Conservation (phyloP, 2,797 vertebrate genomes). For the Rhinoraja longicauda region DNA sequence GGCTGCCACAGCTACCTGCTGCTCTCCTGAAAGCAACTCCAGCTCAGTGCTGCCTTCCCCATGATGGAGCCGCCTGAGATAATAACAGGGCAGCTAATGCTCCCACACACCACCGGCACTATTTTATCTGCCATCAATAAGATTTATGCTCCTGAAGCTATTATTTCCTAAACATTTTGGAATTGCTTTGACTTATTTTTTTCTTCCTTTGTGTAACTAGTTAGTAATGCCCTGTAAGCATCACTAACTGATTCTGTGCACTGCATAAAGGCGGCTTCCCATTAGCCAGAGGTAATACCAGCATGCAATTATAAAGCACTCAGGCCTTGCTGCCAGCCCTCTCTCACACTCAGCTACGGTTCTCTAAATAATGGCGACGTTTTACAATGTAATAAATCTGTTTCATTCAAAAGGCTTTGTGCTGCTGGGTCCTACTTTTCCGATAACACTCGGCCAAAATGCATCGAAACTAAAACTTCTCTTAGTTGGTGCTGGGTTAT, state of each 20-base stretch:
- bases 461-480: background rate
- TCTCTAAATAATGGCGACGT: background rate
- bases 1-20: slow-evolving; percentile 70
- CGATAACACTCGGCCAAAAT: background rate
- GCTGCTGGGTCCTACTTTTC: background rate
- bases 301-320: slow-evolving; percentile 30
- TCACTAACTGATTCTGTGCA: slow-evolving; percentile 70
- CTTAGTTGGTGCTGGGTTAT: background rate
- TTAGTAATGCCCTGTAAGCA: slow-evolving; percentile 60
- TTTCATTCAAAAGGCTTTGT: background rate
- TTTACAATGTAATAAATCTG: background rate
- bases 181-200: slow-evolving; percentile 52
- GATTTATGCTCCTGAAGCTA: slow-evolving; percentile 62
- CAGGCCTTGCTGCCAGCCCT: background rate
- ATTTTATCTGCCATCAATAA: slow-evolving; percentile 69
- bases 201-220: slow-evolving; percentile 58
- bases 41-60: slow-evolving; percentile 50
- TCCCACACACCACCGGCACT: slow-evolving; percentile 53
- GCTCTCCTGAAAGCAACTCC: slow-evolving; percentile 64
- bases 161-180: slow-evolving; percentile 57
- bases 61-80: slow-evolving; percentile 54
- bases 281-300: slow-evolving; percentile 27
- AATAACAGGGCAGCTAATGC: slow-evolving; percentile 58
- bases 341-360: background rate
- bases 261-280: slow-evolving; percentile 41